A percentile compares a stretch with the other conserved stretches of the same genome.
phyloP scores from a whole-genome alignment of 2,797 vertebrate species.

The Enteromius anoplus region DNA sequence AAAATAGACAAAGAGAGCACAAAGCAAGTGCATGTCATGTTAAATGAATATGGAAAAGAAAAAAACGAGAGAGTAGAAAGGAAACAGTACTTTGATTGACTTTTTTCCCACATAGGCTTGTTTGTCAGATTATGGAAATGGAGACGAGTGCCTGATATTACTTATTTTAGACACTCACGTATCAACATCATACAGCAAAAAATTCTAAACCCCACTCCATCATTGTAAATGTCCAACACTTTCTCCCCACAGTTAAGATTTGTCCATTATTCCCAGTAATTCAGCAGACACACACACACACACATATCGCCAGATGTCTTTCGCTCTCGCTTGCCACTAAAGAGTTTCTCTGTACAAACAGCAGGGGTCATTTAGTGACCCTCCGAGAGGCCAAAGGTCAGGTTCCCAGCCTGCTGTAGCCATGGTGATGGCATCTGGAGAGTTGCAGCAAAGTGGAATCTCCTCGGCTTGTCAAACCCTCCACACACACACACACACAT shows the following conservation, averaged over 20 bases:
- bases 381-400: slow-evolving; percentile 78
- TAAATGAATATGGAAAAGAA: slow-evolving; percentile 43
- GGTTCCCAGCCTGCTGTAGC: slow-evolving; percentile 73
- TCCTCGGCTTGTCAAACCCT: slow-evolving; percentile 46
- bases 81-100: slow-evolving; percentile 16
- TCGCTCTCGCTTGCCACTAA: slow-evolving; percentile 58
- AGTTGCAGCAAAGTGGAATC: slow-evolving; percentile 60
- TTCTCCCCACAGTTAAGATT: neutral
- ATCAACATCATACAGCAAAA: neutral
- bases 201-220: slow-evolving; percentile 29
- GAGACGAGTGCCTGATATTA: neutral
- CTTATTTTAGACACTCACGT: neutral
- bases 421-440: slow-evolving; percentile 73
- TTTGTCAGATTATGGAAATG: neutral
- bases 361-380: slow-evolving; percentile 77
- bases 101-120: neutral
- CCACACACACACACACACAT: slow-evolving; percentile 10
- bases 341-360: slow-evolving; percentile 66
- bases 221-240: slow-evolving; percentile 30
- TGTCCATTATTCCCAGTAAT: slow-evolving; percentile 6
- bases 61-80: neutral
- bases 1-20: slow-evolving; percentile 14
- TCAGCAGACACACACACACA: slow-evolving; percentile 33
- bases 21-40: slow-evolving; percentile 16
- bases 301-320: slow-evolving; percentile 73